Percentiles rank a stretch among this genome's conserved stretches.
Conservation (phyloP, 1,140 invertebrate genomes). For the Trichonephila inaurata region DNA sequence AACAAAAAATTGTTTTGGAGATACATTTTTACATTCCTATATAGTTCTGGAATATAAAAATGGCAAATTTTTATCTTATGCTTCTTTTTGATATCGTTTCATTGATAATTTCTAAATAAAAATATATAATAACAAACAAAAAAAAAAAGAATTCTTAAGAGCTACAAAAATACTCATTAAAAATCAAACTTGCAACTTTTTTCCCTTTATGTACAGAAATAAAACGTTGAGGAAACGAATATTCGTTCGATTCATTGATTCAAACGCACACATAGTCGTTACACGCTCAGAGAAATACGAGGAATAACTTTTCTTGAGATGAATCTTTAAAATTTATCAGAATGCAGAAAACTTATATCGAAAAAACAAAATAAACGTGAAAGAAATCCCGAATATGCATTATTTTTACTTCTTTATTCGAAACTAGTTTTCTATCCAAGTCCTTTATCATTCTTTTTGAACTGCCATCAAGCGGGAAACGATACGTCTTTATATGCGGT, state of each 20-base stretch:
- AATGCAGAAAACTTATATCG: constrained; percentile 29
- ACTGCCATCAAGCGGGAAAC: constrained; percentile 34
- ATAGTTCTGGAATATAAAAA: no score
- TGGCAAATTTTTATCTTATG: no score
- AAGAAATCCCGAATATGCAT: constrained; percentile 28
- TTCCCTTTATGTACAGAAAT: not conserved
- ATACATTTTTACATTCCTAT: no score
- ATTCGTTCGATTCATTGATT: constrained; percentile 62
- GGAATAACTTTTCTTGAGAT: constrained; percentile 4
- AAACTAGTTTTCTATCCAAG: not conserved
- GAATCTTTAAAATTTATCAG: constrained; percentile 71
- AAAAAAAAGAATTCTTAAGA: not conserved
- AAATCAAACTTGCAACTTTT: constrained; percentile 45
- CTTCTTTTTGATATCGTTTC: no score
- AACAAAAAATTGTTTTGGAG: no score
- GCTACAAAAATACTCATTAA: not conserved
- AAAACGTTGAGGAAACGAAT: not conserved
- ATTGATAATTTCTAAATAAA: no score
- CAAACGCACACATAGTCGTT: constrained; percentile 31
- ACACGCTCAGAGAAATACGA: constrained; percentile 53
- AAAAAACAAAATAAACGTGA: not conserved
- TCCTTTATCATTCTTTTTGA: constrained; percentile 35
- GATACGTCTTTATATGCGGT: not conserved
- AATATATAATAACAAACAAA: not conserved
- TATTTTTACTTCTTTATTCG: constrained; percentile 27